These are phyloP conservation scores for Oscheius sp. DNA, from an alignment of 1,140 invertebrate genomes.

Conservation along the genomic window DNA sequence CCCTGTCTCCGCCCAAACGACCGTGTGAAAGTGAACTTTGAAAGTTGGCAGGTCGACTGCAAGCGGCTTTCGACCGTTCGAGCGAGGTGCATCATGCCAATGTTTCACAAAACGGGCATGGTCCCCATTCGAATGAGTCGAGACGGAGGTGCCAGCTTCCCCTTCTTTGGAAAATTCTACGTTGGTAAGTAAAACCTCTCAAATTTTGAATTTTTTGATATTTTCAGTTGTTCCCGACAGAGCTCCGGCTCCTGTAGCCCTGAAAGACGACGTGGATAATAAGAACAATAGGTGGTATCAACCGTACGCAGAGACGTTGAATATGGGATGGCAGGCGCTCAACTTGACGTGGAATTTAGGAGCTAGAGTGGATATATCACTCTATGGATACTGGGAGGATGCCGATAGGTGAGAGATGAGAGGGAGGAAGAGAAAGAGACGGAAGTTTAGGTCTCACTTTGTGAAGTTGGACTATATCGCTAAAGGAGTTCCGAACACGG, in stretches of 20 bases:
- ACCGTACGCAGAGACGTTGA: conserved; percentile 31
- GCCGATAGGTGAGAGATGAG: conserved; percentile 28
- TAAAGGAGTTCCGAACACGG: conserved; percentile 36
- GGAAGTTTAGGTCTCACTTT: conserved; percentile 33
- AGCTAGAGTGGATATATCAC: conserved; percentile 39
- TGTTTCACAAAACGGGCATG: conserved; percentile 82
- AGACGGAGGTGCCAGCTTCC: conserved; percentile 71
- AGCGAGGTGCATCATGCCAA: conserved; percentile 53
- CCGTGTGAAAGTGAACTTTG: conserved; percentile 39
- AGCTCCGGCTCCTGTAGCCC: conserved; percentile 22
- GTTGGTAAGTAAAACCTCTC: conserved; percentile 17
- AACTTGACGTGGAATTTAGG: conserved; percentile 41
- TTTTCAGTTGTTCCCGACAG: conserved; percentile 27
- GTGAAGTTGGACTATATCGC: conserved; percentile 36
- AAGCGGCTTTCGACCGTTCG: conserved; percentile 27
- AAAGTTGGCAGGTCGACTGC: conserved; percentile 40
- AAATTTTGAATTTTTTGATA: not conserved
- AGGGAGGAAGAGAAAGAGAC: not conserved
- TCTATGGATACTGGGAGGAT: conserved; percentile 46
- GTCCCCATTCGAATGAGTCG: conserved; percentile 81
- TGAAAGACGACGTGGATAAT: conserved; percentile 38
- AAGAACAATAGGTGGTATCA: conserved; percentile 29
- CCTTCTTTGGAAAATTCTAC: conserved; percentile 76
- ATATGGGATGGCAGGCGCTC: conserved; percentile 39
- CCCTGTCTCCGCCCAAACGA: conserved; percentile 72